phyloP scores from a whole-genome alignment of 2,888 invertebrate genomes.

The Trachelus tabidus region DNA sequence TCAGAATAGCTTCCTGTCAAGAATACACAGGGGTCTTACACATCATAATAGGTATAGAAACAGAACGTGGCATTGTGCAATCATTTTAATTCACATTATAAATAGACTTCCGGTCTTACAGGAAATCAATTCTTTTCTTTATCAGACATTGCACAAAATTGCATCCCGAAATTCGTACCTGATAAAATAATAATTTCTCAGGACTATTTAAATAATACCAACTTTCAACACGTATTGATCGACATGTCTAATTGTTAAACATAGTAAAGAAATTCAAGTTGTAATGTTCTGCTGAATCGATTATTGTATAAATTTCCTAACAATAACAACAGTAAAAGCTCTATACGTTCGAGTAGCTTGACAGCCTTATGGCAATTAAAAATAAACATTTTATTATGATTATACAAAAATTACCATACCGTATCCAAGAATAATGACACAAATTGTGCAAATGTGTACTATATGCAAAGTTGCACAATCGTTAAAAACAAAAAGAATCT shows the following conservation, averaged over 20 bases:
- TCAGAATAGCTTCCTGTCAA: neutral
- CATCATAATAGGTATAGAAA: neutral
- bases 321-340: neutral
- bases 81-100: neutral
- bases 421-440: neutral
- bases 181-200: neutral
- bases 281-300: neutral
- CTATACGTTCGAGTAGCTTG: neutral
- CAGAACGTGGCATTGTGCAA: slow-evolving; percentile 5
- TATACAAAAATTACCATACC: neutral
- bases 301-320: neutral
- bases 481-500: neutral
- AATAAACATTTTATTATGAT: too few species aligned
- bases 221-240: neutral
- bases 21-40: neutral
- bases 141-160: neutral
- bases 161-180: neutral
- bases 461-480: too few species aligned
- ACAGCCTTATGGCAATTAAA: neutral
- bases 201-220: neutral
- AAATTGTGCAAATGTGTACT: neutral
- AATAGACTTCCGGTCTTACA: neutral
- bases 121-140: neutral
- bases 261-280: neutral
- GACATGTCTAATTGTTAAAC: neutral